Evolutionary conservation across 2,797 vertebrate genomes (phyloP), one percentile per base, ranked within the genome.

Genomic region (Babyrousa celebensis): DNA sequence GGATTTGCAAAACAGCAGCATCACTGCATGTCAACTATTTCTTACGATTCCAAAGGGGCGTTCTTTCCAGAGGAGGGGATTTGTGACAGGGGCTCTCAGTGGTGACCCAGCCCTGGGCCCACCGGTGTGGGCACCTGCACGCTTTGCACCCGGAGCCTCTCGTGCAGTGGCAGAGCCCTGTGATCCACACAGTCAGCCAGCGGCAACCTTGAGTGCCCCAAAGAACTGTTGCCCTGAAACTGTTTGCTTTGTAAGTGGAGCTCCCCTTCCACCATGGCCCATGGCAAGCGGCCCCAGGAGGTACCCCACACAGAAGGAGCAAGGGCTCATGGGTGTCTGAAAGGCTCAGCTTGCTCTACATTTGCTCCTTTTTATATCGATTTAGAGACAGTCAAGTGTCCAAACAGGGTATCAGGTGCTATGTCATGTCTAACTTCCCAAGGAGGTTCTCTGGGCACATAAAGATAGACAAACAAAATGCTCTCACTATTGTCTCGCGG

Each of bases 1-100:
- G 18, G 27, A 8, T 18, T 15, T 15, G 12, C 29, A n/a, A 63
- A 85, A 74, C 0, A 12, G 74, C 71, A 43, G 32, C 17, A 23
- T 21, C 1, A 1, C 0, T 25, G 15, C 15, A 27, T 1, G 6
- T 3, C 20, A 17, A 0, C 17, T 15, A 15, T 36, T 48, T 43
- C 63, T 65, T 29, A n/a, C 5, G 15, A n/a, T 54, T 85, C 29
- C 3, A n/a, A 77, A 85, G 23, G 67, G 68, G 36, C 23, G 0
- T 54, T 94, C 29, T 79, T 77, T 60, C 14, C 20, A 14, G 43
- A 62, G 72, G 58, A 90, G 11, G 29, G 9, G 16, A 43, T 82
- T 40, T 72, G 75, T 3, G 62, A 15, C 6, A 6, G 27, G 58
- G 52, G 36, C 6, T 62, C n/a, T 65, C 4, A 0, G 10, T 0